Evolutionary conservation across 2,888 invertebrate species (phyloP).

Genomic region (Balanococcus diminutus): DNA sequence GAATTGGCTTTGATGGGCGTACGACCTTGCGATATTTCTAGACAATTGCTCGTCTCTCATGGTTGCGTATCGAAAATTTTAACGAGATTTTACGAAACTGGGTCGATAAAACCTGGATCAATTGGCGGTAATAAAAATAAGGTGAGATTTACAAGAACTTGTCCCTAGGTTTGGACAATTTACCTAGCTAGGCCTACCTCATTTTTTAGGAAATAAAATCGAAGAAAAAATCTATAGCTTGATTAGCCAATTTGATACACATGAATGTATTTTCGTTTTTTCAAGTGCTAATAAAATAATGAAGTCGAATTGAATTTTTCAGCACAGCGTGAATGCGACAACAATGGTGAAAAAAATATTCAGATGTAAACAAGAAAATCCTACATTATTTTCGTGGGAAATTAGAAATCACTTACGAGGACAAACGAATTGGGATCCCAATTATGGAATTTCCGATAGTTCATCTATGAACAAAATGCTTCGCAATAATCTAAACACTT

Average conservation of each 20-base stretch:
- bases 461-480: slow-evolving; percentile 26
- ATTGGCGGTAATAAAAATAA: slow-evolving; percentile 93
- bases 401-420: slow-evolving; percentile 87
- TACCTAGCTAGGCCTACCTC: too few relatives aligned
- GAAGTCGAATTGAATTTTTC: too few relatives aligned
- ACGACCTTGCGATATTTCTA: slow-evolving; percentile 93
- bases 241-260: too few relatives aligned
- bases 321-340: slow-evolving; percentile 93
- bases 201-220: too few relatives aligned
- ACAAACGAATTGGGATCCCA: slow-evolving; percentile 88
- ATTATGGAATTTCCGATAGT: slow-evolving; percentile 59
- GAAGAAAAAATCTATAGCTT: too few relatives aligned
- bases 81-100: slow-evolving; percentile 95
- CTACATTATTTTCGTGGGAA: slow-evolving; percentile 97
- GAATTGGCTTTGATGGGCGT: slow-evolving; percentile 94
- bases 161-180: too few relatives aligned
- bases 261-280: too few relatives aligned
- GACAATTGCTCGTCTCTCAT: slow-evolving; percentile 93
- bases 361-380: slow-evolving; percentile 91
- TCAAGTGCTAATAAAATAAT: too few relatives aligned
- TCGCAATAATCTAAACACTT: background rate
- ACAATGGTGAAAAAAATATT: slow-evolving; percentile 94
- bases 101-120: slow-evolving; percentile 92
- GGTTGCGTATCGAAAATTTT: slow-evolving; percentile 97
- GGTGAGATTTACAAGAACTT: background rate